These are phyloP conservation scores for Cygnus atratus DNA, from an alignment of 2,113 vertebrate species.

Conservation along the genomic window DNA sequence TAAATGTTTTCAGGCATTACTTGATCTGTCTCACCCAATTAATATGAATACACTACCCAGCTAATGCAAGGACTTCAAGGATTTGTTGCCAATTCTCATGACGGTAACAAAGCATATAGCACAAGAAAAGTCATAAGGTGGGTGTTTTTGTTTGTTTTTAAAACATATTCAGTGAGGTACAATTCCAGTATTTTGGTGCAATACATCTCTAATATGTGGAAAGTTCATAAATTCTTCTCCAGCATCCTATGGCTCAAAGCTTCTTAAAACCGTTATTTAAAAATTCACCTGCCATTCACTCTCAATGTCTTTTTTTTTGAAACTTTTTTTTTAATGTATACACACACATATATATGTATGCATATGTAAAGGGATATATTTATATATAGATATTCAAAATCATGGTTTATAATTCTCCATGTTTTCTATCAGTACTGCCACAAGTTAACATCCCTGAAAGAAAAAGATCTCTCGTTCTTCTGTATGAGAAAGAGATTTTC, in stretches of 20 bases:
- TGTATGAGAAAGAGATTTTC: not conserved
- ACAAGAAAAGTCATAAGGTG: not conserved
- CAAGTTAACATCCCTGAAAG: conserved; percentile 31
- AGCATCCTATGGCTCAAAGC: not conserved
- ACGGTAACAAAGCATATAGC: not conserved
- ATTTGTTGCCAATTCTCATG: not conserved
- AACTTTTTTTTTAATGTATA: conserved; percentile 27
- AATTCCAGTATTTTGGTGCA: conserved; percentile 2
- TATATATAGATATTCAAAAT: not conserved
- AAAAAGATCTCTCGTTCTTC: not conserved
- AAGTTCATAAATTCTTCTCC: conserved; percentile 30
- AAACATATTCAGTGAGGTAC: not conserved
- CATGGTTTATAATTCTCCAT: not conserved
- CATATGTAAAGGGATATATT: not conserved
- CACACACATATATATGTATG: not conserved
- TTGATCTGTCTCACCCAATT: conserved; percentile 39
- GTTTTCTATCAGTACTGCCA: conserved; percentile 30
- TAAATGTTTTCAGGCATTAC: not conserved
- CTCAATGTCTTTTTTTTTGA: conserved; percentile 15
- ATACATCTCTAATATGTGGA: not conserved
- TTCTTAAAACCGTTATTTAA: conserved; percentile 35
- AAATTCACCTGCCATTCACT: conserved; percentile 45
- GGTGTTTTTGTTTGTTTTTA: not conserved
- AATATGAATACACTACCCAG: not conserved
- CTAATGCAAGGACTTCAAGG: not conserved